A percentile compares a stretch with the other conserved stretches of the same genome.
Evolutionary conservation across 2,888 invertebrate genomes (phyloP).

Genomic region (Matsumyia berberina): DNA sequence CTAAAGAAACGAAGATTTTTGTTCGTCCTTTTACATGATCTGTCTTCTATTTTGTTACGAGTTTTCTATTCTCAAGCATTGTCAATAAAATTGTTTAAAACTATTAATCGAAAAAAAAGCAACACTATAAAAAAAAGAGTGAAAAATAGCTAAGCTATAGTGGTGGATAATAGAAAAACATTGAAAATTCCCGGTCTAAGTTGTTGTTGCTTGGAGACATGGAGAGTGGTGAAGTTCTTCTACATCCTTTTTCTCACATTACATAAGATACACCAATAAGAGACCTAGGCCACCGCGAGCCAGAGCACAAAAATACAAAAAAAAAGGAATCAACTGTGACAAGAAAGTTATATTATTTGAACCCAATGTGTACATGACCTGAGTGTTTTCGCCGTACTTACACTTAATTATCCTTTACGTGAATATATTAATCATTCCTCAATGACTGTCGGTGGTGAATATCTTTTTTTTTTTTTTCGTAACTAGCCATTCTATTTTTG

Average conservation of each 20-base stretch:
- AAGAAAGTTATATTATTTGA: conserved; percentile 21
- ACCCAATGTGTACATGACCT: conserved; percentile 28
- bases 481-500: conserved; percentile 49
- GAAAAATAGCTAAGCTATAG: conserved; percentile 2
- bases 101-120: conserved; percentile 2
- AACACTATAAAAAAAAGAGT: conserved; percentile 12
- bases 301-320: conserved; percentile 39
- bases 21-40: conserved; percentile 54
- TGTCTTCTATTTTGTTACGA: conserved; percentile 57
- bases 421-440: conserved; percentile 35
- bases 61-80: conserved; percentile 12
- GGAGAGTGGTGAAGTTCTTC: conserved; percentile 68
- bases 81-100: conserved; percentile 13
- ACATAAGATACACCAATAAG: conserved; percentile 72
- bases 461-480: conserved; percentile 25
- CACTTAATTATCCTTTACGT: conserved; percentile 23
- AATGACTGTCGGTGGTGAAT: conserved; percentile 41
- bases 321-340: conserved; percentile 34
- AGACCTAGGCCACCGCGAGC: conserved; percentile 56
- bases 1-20: conserved; percentile 46
- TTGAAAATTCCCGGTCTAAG: conserved; percentile 34
- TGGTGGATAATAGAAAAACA: conserved; percentile 31
- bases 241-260: conserved; percentile 70
- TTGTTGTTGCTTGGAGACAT: conserved; percentile 45
- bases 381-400: conserved; percentile 3